phyloP scores from a whole-genome alignment of 2,113 vertebrate species.

The Pyxicephalus adspersus region DNA sequence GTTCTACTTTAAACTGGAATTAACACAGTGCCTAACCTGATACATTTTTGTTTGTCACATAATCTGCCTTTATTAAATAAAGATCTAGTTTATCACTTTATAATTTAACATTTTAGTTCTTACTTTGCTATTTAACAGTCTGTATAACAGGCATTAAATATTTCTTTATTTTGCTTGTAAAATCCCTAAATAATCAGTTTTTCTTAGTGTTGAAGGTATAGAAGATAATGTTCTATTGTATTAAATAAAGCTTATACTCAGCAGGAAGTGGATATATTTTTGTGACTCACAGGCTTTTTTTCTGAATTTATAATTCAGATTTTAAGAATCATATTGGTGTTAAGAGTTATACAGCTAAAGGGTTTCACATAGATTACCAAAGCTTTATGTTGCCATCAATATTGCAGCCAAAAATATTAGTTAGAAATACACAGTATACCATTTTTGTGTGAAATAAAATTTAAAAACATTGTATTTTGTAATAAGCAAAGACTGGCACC shows the following conservation, averaged over 20 bases:
- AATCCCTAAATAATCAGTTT: slow-evolving; percentile 48
- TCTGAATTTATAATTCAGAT: background rate
- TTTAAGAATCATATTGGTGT: background rate
- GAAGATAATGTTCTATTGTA: slow-evolving; percentile 23
- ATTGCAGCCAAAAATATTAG: too few relatives aligned
- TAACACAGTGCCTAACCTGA: slow-evolving; percentile 32
- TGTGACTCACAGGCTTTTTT: background rate
- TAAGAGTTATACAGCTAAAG: background rate
- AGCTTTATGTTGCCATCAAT: too few relatives aligned
- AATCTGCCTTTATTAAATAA: slow-evolving; percentile 1
- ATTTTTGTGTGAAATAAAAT: too few relatives aligned
- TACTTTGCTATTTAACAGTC: background rate
- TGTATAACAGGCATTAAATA: background rate
- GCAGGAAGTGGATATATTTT: background rate
- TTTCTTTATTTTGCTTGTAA: background rate
- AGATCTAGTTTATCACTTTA: slow-evolving; percentile 4
- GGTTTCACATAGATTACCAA: background rate
- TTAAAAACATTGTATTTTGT: too few relatives aligned
- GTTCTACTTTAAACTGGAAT: slow-evolving; percentile 7
- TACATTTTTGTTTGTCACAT: slow-evolving; percentile 16
- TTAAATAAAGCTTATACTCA: background rate
- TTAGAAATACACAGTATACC: too few relatives aligned
- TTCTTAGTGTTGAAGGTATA: background rate
- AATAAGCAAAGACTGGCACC: too few relatives aligned
- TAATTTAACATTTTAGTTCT: slow-evolving; percentile 13